These are phyloP conservation scores for Meandrusa payeni DNA, from an alignment of 2,888 invertebrate species.

Conservation along the genomic window DNA sequence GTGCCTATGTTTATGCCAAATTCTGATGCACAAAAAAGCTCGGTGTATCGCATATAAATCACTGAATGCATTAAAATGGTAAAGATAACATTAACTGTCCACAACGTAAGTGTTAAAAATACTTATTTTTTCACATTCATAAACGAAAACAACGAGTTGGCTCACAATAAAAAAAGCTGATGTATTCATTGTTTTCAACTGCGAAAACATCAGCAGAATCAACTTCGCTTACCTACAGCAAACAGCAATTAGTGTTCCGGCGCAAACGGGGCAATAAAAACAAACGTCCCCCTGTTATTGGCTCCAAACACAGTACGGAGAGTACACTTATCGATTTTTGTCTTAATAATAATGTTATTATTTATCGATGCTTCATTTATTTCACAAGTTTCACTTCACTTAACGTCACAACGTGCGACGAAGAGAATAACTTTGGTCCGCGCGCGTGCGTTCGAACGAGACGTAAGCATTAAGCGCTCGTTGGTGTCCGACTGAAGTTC, in stretches of 20 bases:
- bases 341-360: slow-evolving; percentile 21
- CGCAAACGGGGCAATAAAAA: slow-evolving; percentile 44
- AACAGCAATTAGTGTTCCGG: slow-evolving; percentile 66
- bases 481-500: slow-evolving; percentile 35
- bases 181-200: slow-evolving; percentile 23
- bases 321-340: slow-evolving; percentile 6
- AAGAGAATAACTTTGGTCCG: slow-evolving; percentile 57
- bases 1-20: too few relatives aligned
- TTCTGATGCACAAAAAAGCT: too few relatives aligned
- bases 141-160: too few relatives aligned
- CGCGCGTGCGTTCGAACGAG: slow-evolving; percentile 37
- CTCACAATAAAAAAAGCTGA: neutral
- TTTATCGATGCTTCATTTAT: slow-evolving; percentile 27
- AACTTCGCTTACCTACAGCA: slow-evolving; percentile 62
- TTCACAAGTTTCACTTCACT: slow-evolving; percentile 63
- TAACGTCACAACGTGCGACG: slow-evolving; percentile 64
- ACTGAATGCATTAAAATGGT: too few relatives aligned
- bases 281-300: slow-evolving; percentile 19
- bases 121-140: too few relatives aligned
- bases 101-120: too few relatives aligned
- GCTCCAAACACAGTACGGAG: slow-evolving; percentile 1
- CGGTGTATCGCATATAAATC: too few relatives aligned
- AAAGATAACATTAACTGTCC: too few relatives aligned
- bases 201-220: slow-evolving; percentile 29
- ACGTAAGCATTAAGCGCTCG: slow-evolving; percentile 49